Evolutionary conservation across 2,888 invertebrate species (phyloP).

Genomic region (Platycnemis pennipes): DNA sequence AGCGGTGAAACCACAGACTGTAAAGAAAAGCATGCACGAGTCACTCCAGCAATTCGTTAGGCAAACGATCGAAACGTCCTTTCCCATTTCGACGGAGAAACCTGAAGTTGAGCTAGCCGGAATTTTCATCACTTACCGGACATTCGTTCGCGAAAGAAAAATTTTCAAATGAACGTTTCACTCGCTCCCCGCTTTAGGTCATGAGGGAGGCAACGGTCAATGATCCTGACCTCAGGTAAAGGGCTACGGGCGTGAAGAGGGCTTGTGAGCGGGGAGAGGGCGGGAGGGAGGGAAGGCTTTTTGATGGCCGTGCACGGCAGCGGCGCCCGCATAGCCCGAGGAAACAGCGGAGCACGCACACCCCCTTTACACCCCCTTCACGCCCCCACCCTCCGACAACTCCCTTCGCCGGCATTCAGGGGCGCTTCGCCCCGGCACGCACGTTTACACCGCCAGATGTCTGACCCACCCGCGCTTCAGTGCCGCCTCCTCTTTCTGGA

Average conservation of each 20-base stretch:
- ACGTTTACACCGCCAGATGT: slow-evolving; percentile 47
- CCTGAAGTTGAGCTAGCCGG: neutral
- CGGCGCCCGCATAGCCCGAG: neutral
- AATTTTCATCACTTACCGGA: neutral
- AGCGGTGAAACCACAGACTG: no score
- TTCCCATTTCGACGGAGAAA: neutral
- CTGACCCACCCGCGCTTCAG: slow-evolving; percentile 38
- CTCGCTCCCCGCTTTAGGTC: neutral
- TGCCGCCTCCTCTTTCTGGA: slow-evolving; percentile 29
- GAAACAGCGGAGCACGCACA: neutral
- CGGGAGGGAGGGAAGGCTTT: neutral
- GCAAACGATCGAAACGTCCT: no score
- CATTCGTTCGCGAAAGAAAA: neutral
- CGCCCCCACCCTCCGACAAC: neutral
- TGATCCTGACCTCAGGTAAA: neutral
- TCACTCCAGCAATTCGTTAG: no score
- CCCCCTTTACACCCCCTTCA: neutral
- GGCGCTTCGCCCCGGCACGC: neutral
- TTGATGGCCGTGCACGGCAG: neutral
- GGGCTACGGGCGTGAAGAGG: neutral
- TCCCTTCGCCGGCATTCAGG: no score
- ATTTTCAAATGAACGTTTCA: neutral
- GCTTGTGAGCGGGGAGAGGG: neutral
- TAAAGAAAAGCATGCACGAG: no score
- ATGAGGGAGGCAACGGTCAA: neutral